phyloP scores from a whole-genome alignment of 2,888 invertebrate species.

The Callosobruchus maculatus region DNA sequence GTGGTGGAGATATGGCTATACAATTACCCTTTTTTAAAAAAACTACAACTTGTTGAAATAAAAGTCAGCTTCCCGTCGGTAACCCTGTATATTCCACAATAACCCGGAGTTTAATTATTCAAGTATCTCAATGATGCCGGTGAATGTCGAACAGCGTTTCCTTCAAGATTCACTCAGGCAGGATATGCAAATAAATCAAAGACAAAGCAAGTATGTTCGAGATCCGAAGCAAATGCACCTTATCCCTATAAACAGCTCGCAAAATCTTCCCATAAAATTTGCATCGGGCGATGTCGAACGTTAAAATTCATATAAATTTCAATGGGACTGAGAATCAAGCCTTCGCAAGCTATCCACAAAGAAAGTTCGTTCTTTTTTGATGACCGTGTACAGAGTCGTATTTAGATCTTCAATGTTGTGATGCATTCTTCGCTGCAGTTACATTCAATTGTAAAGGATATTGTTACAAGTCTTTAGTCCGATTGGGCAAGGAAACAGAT shows the following conservation, averaged over 20 bases:
- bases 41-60: no score
- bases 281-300: constrained; percentile 2
- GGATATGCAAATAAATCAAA: background rate
- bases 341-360: background rate
- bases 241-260: constrained; percentile 1
- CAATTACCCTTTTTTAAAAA: no score
- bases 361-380: background rate
- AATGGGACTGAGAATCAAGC: background rate
- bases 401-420: background rate
- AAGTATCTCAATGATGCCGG: background rate
- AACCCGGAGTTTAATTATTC: background rate
- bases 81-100: background rate
- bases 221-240: constrained; percentile 1
- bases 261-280: constrained; percentile 7
- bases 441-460: no score
- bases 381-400: background rate
- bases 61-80: no score
- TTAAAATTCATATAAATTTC: constrained; percentile 10
- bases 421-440: no score
- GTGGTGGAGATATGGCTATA: no score
- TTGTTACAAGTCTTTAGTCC: no score
- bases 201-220: background rate
- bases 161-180: background rate
- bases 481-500: no score
- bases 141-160: background rate